Evolutionary conservation across 2,888 invertebrate genomes (phyloP), one percentile per base, ranked within the genome.

Genomic region (Machimus rusticus): DNA sequence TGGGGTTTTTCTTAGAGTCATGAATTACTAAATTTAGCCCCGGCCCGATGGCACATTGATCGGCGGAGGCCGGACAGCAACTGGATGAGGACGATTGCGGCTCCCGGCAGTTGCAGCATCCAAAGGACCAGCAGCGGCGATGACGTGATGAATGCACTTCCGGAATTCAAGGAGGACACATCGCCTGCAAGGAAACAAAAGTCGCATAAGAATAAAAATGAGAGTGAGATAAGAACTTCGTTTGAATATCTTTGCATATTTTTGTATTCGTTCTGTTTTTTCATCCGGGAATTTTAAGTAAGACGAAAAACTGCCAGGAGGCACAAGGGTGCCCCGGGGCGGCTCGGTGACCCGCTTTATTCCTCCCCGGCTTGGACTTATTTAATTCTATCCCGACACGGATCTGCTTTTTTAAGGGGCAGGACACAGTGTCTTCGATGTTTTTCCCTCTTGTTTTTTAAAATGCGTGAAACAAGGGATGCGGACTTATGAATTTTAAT

Each of bases 181-280:
- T 91, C 90, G 89, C 90, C 90, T 90, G 92, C 90, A 90, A 92
- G 90, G 90, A 91, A 90, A 90, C 90, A 91, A 43, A 43, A 85
- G 43, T 74, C 74, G 16, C 39, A 66, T n/a, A 31, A 34, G 34
- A 78, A 55, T 55, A 12, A 23, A 12, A 66, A 57, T 57, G 57
- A 12, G 57, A 23, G 28, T 66, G 28, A 66, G 66, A 66, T 23
- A 66, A 66, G 28, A 28, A 23, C 12, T 66, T 66, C 23, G 8
- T 66, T 66, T 23, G 39, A 76, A 76, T 76, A 76, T 37, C n/a
- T 76, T 37, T 28, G 37, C 76, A 76, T 39, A 76, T 76, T 76
- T 76, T 37, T 76, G 76, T 37, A 34, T 34, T 76, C 12, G 16
- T 76, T 34, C 1, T 37, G n/a, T 76, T 76, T 76, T 76, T 28